phyloP scores from a whole-genome alignment of 2,888 invertebrate genomes.

The Amphimallon solstitiale region DNA sequence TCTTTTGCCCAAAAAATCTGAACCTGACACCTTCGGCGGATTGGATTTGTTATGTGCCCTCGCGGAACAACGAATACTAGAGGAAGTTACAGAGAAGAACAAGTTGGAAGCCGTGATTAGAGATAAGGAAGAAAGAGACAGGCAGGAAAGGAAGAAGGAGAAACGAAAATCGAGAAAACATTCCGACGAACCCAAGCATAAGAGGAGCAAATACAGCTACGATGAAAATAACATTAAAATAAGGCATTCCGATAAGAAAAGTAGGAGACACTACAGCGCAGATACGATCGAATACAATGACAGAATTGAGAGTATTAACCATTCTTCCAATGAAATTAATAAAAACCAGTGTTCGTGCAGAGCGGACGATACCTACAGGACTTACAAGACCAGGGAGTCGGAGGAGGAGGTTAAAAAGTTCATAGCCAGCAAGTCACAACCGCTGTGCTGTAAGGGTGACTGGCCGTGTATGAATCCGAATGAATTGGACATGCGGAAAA shows the following conservation, averaged over 20 bases:
- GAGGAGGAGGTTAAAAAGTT: slow-evolving; percentile 61
- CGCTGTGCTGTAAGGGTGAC: slow-evolving; percentile 55
- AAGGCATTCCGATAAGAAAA: slow-evolving; percentile 48
- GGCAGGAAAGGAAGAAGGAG: slow-evolving; percentile 58
- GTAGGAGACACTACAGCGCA: slow-evolving; percentile 48
- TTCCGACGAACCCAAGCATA: slow-evolving; percentile 60
- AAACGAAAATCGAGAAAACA: slow-evolving; percentile 63
- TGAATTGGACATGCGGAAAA: slow-evolving; percentile 84
- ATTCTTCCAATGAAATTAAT: slow-evolving; percentile 38
- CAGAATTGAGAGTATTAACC: slow-evolving; percentile 42
- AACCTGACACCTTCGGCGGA: slow-evolving; percentile 70
- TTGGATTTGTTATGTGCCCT: slow-evolving; percentile 83
- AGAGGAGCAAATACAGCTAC: slow-evolving; percentile 57
- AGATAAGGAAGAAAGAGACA: slow-evolving; percentile 45
- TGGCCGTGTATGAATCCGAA: slow-evolving; percentile 73
- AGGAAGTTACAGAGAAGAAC: slow-evolving; percentile 70
- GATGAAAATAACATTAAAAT: slow-evolving; percentile 47
- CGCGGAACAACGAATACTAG: slow-evolving; percentile 85
- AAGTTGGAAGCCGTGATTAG: slow-evolving; percentile 28
- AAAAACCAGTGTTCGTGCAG: slow-evolving; percentile 52
- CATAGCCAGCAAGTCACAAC: slow-evolving; percentile 57
- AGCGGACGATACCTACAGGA: slow-evolving; percentile 51
- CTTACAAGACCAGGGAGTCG: slow-evolving; percentile 61
- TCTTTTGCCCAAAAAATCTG: slow-evolving; percentile 60
- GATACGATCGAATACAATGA: slow-evolving; percentile 49